A percentile compares a stretch with the other conserved stretches of the same genome.
phyloP scores from a whole-genome alignment of 2,113 vertebrate genomes.

The Anas platyrhynchos region DNA sequence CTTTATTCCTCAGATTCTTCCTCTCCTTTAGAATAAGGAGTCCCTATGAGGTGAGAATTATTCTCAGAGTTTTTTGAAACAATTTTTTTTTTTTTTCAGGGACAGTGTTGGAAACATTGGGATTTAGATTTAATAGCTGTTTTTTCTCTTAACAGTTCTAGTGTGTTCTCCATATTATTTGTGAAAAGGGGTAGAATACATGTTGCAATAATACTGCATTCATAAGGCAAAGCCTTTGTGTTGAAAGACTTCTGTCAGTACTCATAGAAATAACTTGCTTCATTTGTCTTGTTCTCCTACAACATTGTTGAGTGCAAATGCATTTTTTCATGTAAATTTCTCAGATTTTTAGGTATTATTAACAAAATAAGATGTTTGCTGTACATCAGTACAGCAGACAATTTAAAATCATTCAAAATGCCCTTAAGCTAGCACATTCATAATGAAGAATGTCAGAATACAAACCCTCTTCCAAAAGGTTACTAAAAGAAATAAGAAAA shows the following conservation, averaged over 20 bases:
- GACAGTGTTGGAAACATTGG: not conserved
- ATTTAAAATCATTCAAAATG: not conserved
- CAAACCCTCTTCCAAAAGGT: not conserved
- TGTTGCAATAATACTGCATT: not conserved
- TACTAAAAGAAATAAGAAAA: conserved; percentile 3
- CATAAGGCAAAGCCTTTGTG: not conserved
- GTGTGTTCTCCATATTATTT: not conserved
- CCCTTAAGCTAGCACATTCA: not conserved
- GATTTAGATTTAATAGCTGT: not conserved
- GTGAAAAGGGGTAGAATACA: not conserved
- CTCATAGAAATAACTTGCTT: not conserved
- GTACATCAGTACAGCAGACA: not conserved
- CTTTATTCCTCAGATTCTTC: not conserved
- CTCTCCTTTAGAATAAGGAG: not conserved
- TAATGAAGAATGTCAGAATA: not conserved
- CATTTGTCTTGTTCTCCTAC: not conserved
- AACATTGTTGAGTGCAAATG: not conserved
- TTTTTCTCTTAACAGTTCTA: not conserved
- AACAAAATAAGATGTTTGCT: not conserved
- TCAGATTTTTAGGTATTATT: not conserved
- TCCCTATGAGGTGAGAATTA: not conserved
- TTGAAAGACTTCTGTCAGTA: not conserved
- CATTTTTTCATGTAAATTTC: not conserved
- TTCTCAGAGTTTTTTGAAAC: not conserved
- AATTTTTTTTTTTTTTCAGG: not conserved